Conservation (phyloP, 2,113 vertebrate species). For the Embiotoca jacksoni region DNA sequence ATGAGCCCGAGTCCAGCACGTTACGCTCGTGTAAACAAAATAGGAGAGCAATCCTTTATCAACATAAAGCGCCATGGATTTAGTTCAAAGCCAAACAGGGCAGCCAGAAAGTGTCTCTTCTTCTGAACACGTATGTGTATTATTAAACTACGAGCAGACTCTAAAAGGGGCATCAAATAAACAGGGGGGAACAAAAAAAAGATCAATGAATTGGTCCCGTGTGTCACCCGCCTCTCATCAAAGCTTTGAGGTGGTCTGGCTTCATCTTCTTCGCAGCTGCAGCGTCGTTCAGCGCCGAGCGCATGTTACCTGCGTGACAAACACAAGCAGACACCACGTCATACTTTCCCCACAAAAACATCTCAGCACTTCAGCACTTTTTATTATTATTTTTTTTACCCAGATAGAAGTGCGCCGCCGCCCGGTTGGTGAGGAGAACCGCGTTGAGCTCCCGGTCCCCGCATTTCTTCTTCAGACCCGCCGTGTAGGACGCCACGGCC, state of each 20-base stretch:
- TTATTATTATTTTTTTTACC: conserved; percentile 85
- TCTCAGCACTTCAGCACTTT: neutral
- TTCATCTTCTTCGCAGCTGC: conserved; percentile 90
- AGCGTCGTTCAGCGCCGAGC: conserved; percentile 91
- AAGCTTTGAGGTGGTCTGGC: conserved; percentile 92
- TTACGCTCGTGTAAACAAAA: no score
- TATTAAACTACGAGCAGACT: no score
- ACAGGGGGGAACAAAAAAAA: no score
- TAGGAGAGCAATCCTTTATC: no score
- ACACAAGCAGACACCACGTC: neutral
- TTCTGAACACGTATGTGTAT: no score
- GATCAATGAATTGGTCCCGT: no score
- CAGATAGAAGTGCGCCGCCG: conserved; percentile 90
- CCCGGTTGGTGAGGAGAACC: conserved; percentile 91
- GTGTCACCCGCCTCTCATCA: conserved; percentile 88
- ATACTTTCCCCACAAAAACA: neutral
- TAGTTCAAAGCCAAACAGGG: no score
- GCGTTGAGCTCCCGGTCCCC: conserved; percentile 83
- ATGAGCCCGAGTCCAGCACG: no score
- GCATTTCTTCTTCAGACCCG: conserved; percentile 88
- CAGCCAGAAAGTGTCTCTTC: no score
- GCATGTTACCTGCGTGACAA: conserved; percentile 89
- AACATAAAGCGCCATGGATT: no score
- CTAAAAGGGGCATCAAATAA: no score
- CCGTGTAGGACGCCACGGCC: conserved; percentile 88